Base-by-base conservation (phyloP, 2,888 invertebrate species). In the Platycnemis pennipes region DNA sequence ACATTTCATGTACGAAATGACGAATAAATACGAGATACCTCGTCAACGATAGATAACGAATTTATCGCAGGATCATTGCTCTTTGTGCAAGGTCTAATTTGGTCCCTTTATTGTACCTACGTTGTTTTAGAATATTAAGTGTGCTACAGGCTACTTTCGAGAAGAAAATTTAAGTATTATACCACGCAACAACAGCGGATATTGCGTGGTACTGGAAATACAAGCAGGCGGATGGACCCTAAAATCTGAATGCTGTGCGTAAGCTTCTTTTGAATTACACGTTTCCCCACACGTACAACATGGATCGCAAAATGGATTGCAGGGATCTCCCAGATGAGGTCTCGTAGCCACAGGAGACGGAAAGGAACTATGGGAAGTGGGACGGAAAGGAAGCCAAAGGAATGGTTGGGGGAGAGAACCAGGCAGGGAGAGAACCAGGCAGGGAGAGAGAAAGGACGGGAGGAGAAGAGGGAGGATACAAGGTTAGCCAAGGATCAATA, bases 401-500 rank as follows among this genome's bases (percentile, higher is more conserved):
- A 42, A 37, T 4, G 44, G 22, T 22, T 5, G 45, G 87, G 45
- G 45, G n/a, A 26, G 86, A 86, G 87, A 37, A n/a, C 45, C n/a
- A 87, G 45, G n/a, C 46, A n/a, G 77, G 26, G 26, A 63, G 63
- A 63, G 26, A 26, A 26, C 5, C 16, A 63, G 77, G 77, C 31
- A 37, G 87, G 45, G 46, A 45, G 87, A 87, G 87, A 87, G 46
- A 37, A 31, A 53, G 37, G 42, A 89, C 22, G 89, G 53, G 31
- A n/a, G 37, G 53, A 37, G 42, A 19, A 31, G 42, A 37, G 26
- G 87, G 46, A 46, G 87, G 87, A 45, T 46, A n/a, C 45, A 89
- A 89, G 53, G 91, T 77, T 77, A 77, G 56, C 91, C 56, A 26
- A 44, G 91, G 91, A 91, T 91, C 91, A 91, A 91, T 91, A 91